Evolutionary conservation across 2,113 vertebrate species (phyloP).

Genomic region (Xiphophorus maculatus): DNA sequence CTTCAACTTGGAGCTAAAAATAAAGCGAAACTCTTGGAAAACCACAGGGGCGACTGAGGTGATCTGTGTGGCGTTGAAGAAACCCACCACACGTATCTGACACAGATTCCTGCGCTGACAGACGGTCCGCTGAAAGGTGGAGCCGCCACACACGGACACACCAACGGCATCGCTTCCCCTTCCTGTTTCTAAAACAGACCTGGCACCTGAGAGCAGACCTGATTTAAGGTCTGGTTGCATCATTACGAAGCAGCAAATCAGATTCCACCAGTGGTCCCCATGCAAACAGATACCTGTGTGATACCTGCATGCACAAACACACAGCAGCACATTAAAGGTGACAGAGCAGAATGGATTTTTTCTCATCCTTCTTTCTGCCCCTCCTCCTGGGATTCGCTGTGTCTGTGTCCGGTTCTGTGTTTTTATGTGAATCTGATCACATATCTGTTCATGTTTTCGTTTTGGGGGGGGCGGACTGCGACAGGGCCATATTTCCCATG

Average conservation of each 20-base stretch:
- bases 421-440: constrained; percentile 24
- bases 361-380: constrained; percentile 52
- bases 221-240: constrained; percentile 28
- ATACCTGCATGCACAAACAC: constrained; percentile 8
- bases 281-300: background rate
- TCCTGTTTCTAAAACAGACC: constrained; percentile 50
- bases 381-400: constrained; percentile 44
- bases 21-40: constrained; percentile 88
- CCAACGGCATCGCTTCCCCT: constrained; percentile 45
- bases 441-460: constrained; percentile 50
- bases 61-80: constrained; percentile 85
- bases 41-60: constrained; percentile 85
- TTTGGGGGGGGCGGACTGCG: constrained; percentile 74
- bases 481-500: constrained; percentile 85
- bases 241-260: constrained; percentile 1
- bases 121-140: constrained; percentile 10
- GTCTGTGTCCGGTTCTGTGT: constrained; percentile 41
- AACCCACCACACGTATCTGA: constrained; percentile 33
- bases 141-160: constrained; percentile 30
- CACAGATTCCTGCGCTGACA: constrained; percentile 48
- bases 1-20: constrained; percentile 91
- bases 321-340: constrained; percentile 1
- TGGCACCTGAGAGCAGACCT: constrained; percentile 13
- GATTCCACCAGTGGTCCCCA: background rate
- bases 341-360: constrained; percentile 75